Percentiles rank a stretch among this genome's conserved stretches.
phyloP scores from a whole-genome alignment of 2,888 invertebrate genomes.

The Pterostichus niger region DNA sequence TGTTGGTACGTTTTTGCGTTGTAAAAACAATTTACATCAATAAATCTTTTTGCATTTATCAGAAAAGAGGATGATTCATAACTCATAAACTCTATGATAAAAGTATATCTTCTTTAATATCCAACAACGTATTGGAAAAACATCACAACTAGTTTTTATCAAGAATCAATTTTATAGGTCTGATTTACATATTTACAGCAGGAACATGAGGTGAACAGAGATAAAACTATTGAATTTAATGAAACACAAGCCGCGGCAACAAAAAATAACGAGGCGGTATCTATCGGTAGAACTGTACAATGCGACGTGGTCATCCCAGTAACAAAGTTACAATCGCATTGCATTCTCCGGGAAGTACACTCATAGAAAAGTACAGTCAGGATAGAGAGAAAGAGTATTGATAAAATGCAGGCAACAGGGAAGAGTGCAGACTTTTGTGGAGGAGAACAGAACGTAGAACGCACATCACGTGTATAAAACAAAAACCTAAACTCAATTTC shows the following conservation, averaged over 20 bases:
- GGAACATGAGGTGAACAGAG: conserved; percentile 40
- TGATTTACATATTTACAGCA: conserved; percentile 39
- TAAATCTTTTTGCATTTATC: not conserved
- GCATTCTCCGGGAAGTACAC: conserved; percentile 6
- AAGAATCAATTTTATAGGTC: conserved; percentile 30
- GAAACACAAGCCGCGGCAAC: conserved; percentile 13
- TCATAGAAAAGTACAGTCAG: conserved; percentile 11
- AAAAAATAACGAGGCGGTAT: conserved; percentile 20
- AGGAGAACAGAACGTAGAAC: conserved; percentile 23
- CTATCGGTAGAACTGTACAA: conserved; percentile 1
- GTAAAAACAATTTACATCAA: not conserved
- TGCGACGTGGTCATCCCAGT: not conserved
- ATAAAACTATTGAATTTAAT: conserved; percentile 48
- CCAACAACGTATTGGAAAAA: conserved; percentile 14
- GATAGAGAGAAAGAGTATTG: conserved; percentile 3
- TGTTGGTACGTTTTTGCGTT: too few species aligned
- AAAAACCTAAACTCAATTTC: conserved; percentile 66
- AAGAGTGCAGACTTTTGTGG: conserved; percentile 43
- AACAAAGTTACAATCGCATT: conserved; percentile 31
- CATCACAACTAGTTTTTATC: conserved; percentile 9
- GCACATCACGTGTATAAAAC: conserved; percentile 63
- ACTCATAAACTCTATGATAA: not conserved
- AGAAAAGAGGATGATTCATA: not conserved
- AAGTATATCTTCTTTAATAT: conserved; percentile 23
- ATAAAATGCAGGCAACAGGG: conserved; percentile 12